These are phyloP conservation scores for Alviniconcha strummeri DNA, from an alignment of 2,888 invertebrate species.

Conservation along the genomic window DNA sequence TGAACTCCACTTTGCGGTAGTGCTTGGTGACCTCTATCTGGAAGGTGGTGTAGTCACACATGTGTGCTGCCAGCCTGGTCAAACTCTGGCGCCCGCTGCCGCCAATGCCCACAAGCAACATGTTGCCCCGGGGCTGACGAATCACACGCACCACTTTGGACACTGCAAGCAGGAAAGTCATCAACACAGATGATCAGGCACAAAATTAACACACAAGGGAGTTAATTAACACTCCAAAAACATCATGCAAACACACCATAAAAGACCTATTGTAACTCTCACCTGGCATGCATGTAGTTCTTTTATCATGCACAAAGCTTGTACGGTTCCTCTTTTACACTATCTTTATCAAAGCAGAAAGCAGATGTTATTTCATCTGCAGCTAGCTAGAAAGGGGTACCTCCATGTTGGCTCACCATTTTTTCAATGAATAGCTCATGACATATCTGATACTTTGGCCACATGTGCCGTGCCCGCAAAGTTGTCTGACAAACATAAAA, in stretches of 20 bases:
- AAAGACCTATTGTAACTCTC: background rate
- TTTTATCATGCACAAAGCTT: background rate
- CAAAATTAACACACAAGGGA: too few relatives aligned
- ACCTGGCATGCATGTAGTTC: background rate
- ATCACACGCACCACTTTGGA: constrained; percentile 88
- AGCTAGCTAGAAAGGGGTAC: too few relatives aligned
- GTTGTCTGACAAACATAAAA: too few relatives aligned
- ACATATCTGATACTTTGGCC: too few relatives aligned
- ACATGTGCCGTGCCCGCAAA: too few relatives aligned
- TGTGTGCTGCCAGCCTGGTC: constrained; percentile 84
- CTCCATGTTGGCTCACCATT: too few relatives aligned
- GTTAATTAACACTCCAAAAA: background rate
- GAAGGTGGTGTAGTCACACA: constrained; percentile 86
- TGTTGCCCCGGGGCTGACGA: constrained; percentile 87
- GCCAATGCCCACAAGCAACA: constrained; percentile 89
- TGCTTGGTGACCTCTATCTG: constrained; percentile 87
- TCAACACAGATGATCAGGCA: too few relatives aligned
- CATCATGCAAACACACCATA: background rate
- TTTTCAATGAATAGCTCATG: too few relatives aligned
- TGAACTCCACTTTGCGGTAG: constrained; percentile 83
- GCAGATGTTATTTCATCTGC: background rate
- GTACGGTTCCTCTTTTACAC: background rate
- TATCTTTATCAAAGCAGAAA: background rate
- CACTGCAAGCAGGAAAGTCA: constrained; percentile 72
- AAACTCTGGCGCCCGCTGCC: constrained; percentile 90